phyloP scores from a whole-genome alignment of 2,797 vertebrate species.

The Clarias pachynema region DNA sequence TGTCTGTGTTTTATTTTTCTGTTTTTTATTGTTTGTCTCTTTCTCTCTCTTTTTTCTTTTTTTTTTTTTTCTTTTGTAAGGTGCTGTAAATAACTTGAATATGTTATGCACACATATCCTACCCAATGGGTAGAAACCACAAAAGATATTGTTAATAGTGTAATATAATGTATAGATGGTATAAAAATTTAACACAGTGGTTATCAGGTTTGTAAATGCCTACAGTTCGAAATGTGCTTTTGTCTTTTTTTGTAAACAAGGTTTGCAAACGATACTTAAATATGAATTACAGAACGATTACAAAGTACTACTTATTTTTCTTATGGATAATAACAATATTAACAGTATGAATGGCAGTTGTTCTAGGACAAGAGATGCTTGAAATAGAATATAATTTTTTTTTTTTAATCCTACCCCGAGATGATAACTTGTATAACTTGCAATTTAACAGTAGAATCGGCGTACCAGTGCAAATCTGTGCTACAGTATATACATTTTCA shows the following conservation, averaged over 20 bases:
- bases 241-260: constrained; percentile 77
- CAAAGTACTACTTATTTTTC: constrained; percentile 88
- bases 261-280: constrained; percentile 86
- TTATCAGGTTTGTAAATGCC: constrained; percentile 91
- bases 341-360: constrained; percentile 72
- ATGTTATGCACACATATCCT: constrained; percentile 98
- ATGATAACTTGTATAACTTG: constrained; percentile 17
- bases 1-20: constrained; percentile 70
- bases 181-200: constrained; percentile 88
- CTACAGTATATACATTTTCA: constrained; percentile 21
- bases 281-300: constrained; percentile 73
- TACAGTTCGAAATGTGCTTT: constrained; percentile 77
- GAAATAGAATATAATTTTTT: constrained; percentile 30
- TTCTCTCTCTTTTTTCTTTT: constrained; percentile 81
- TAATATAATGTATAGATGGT: constrained; percentile 95
- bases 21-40: constrained; percentile 77
- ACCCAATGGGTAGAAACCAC: constrained; percentile 96
- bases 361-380: constrained; percentile 68
- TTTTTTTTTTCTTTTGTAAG: constrained; percentile 85
- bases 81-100: constrained; percentile 97
- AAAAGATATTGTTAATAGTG: constrained; percentile 90
- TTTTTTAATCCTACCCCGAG: constrained; percentile 17
- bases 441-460: constrained; percentile 19
- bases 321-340: constrained; percentile 84
- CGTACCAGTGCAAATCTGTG: neutral